Percentiles rank a stretch among this genome's conserved stretches.
Evolutionary conservation across 2,113 vertebrate genomes (phyloP).

Genomic region (Brachyistius frenatus): DNA sequence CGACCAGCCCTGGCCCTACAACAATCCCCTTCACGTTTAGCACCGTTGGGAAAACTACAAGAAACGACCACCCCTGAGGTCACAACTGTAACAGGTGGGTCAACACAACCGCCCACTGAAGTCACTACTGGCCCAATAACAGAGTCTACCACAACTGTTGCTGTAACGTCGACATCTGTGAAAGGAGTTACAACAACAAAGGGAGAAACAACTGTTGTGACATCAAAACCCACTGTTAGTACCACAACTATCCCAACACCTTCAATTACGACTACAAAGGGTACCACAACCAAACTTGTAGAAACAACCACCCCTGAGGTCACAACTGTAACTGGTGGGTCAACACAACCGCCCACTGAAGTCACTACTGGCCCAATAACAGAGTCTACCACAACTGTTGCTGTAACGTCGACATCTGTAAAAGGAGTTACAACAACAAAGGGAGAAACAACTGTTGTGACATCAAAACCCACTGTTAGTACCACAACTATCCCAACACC

Average conservation of each 20-base stretch:
- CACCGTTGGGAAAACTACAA: background rate
- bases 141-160: background rate
- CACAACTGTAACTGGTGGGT: background rate
- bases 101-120: background rate
- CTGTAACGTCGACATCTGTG: background rate
- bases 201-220: background rate
- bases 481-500: background rate
- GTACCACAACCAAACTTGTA: background rate
- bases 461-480: constrained; percentile 8
- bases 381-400: background rate
- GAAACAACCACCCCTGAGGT: background rate
- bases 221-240: background rate
- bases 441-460: background rate
- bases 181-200: constrained; percentile 3
- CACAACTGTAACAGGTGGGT: background rate
- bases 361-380: background rate
- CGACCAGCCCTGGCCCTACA: constrained; percentile 43
- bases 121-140: background rate
- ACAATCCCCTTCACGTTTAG: constrained; percentile 56
- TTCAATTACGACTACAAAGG: background rate
- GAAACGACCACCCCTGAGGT: background rate
- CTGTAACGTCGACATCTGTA: background rate
- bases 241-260: constrained; percentile 1
- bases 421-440: background rate
- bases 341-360: no score